Percentiles rank a stretch among this genome's conserved stretches.
Evolutionary conservation across 2,797 vertebrate species (phyloP).

Genomic region (Ateles fusciceps): DNA sequence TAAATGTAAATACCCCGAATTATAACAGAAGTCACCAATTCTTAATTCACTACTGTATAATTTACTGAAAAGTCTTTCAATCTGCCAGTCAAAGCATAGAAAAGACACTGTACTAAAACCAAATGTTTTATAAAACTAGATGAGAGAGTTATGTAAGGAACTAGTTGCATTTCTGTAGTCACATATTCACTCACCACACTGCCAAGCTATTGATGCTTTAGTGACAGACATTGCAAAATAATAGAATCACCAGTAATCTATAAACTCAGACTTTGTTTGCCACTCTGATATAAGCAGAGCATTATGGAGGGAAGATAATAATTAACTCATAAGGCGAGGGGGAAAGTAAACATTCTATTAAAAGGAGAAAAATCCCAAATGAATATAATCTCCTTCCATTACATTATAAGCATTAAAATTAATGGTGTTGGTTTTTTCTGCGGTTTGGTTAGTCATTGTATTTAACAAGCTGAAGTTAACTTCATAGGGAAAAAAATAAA

Average conservation of each 20-base stretch:
- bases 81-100: slow-evolving; percentile 7
- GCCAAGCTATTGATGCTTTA: slow-evolving; percentile 16
- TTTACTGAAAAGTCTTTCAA: slow-evolving; percentile 36
- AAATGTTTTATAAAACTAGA: slow-evolving; percentile 30
- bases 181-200: neutral
- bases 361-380: slow-evolving; percentile 50
- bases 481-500: slow-evolving; percentile 73
- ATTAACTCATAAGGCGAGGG: slow-evolving; percentile 69
- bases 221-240: neutral
- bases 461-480: slow-evolving; percentile 76
- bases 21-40: neutral
- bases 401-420: slow-evolving; percentile 68
- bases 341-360: slow-evolving; percentile 72
- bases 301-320: slow-evolving; percentile 64
- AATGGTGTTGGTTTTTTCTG: slow-evolving; percentile 69
- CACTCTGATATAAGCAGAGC: slow-evolving; percentile 50
- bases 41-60: neutral
- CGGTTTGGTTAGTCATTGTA: slow-evolving; percentile 64
- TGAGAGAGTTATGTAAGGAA: neutral
- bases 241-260: slow-evolving; percentile 23
- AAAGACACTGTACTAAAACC: slow-evolving; percentile 28
- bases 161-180: neutral
- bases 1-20: neutral
- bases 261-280: slow-evolving; percentile 42
- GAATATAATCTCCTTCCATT: slow-evolving; percentile 69